Base-by-base conservation (phyloP, 1,140 invertebrate genomes). In the Brachionus rubens region DNA sequence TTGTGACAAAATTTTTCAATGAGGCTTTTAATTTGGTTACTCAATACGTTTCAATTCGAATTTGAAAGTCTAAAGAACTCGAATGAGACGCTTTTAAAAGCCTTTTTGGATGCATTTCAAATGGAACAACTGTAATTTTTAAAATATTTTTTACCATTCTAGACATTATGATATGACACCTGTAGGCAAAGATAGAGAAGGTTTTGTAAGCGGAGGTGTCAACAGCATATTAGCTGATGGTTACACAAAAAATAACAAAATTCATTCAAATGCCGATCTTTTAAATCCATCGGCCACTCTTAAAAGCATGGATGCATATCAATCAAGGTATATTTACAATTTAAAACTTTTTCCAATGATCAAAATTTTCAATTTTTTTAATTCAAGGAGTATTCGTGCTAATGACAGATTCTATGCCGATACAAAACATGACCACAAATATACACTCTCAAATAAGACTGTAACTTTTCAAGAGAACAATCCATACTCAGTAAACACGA, bases 81-180 rank as follows among this genome's bases (percentile, higher is more conserved):
- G n/a, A n/a, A n/a, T n/a, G n/a, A n/a, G n/a, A n/a, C n/a, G n/a
- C n/a, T n/a, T n/a, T n/a, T n/a, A n/a, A n/a, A n/a, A n/a, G n/a
- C n/a, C n/a, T n/a, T n/a, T n/a, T n/a, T n/a, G n/a, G n/a, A n/a
- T n/a, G n/a, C n/a, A n/a, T n/a, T n/a, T n/a, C n/a, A n/a, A n/a
- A n/a, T n/a, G n/a, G n/a, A n/a, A n/a, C n/a, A n/a, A n/a, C n/a
- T n/a, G n/a, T n/a, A n/a, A n/a, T n/a, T n/a, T n/a, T n/a, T n/a
- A n/a, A n/a, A n/a, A n/a, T n/a, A n/a, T n/a, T n/a, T n/a, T n/a
- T n/a, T n/a, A n/a, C n/a, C n/a, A n/a, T n/a, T n/a, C n/a, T 1
- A 70, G 65, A n/a, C 65, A 70, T 46, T 70, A 48, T 50, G 65
- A 70, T 33, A 70, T 70, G 65, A 70, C 36, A 33, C 43, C 65